These are phyloP conservation scores for Steromphala cineraria DNA, from an alignment of 2,888 invertebrate species.

Conservation along the genomic window DNA sequence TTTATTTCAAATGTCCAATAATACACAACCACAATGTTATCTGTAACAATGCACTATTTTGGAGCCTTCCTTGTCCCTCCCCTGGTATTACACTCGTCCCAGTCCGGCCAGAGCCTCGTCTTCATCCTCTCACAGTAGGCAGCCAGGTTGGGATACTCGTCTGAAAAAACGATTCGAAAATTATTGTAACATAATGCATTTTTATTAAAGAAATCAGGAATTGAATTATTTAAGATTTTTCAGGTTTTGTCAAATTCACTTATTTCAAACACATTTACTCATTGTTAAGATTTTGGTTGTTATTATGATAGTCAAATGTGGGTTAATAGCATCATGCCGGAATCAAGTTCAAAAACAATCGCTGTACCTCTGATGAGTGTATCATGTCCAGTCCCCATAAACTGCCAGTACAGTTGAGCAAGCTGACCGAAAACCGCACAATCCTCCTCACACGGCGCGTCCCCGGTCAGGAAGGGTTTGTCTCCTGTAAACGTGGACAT, in stretches of 20 bases:
- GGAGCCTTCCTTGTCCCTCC: conserved; percentile 30
- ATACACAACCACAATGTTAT: too few species aligned
- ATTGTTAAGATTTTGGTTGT: too few species aligned
- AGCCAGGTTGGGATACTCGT: conserved; percentile 29
- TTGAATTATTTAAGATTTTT: too few species aligned
- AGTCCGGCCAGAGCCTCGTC: conserved; percentile 41
- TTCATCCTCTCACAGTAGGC: conserved; percentile 41
- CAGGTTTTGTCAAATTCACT: too few species aligned
- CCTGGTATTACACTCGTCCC: conserved; percentile 42
- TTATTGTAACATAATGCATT: too few species aligned
- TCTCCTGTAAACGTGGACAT: background rate
- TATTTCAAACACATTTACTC: too few species aligned
- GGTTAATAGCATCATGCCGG: too few species aligned
- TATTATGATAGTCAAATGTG: too few species aligned
- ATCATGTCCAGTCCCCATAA: background rate
- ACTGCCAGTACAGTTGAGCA: background rate
- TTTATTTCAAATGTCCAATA: too few species aligned
- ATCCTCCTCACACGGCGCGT: background rate
- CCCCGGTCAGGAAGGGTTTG: background rate
- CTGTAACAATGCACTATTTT: background rate
- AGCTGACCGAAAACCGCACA: background rate
- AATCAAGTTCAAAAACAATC: too few species aligned
- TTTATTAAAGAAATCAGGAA: too few species aligned
- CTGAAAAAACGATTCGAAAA: too few species aligned
- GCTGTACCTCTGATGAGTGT: background rate